phyloP scores from a whole-genome alignment of 2,888 invertebrate species.

The Caenorhabditis drosophilae region DNA sequence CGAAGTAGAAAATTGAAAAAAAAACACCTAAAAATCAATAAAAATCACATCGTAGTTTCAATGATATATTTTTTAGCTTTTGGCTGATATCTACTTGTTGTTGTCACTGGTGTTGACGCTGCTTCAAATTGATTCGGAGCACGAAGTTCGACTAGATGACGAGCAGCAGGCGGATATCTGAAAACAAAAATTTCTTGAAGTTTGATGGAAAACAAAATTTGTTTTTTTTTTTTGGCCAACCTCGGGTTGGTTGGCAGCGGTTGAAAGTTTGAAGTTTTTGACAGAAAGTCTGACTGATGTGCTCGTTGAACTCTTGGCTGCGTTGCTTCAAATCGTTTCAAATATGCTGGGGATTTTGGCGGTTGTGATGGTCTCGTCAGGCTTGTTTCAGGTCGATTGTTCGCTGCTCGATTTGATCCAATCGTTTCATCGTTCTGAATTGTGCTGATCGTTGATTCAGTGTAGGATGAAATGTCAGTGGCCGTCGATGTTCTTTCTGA shows the following conservation, averaged over 20 bases:
- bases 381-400: too few relatives aligned
- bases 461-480: constrained; percentile 33
- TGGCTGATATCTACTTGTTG: neutral
- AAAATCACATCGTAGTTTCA: constrained; percentile 36
- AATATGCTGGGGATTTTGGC: constrained; percentile 4
- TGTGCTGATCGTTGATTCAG: constrained; percentile 28
- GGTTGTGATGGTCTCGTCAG: constrained; percentile 12
- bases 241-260: constrained; percentile 20
- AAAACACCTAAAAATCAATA: neutral
- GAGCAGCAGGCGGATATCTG: constrained; percentile 5
- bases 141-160: constrained; percentile 22
- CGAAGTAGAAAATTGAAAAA: constrained; percentile 3
- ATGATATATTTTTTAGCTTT: constrained; percentile 21
- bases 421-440: constrained; percentile 20
- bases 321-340: too few relatives aligned
- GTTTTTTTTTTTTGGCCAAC: neutral
- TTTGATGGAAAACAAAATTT: constrained; percentile 4
- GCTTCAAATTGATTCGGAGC: too few relatives aligned
- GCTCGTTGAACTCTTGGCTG: neutral
- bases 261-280: constrained; percentile 18
- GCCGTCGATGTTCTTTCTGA: constrained; percentile 32
- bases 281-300: constrained; percentile 7
- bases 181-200: too few relatives aligned
- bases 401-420: too few relatives aligned
- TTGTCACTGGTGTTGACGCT: constrained; percentile 13